These are phyloP conservation scores for Podocnemis expansa DNA, from an alignment of 2,113 vertebrate species.

Conservation along the genomic window DNA sequence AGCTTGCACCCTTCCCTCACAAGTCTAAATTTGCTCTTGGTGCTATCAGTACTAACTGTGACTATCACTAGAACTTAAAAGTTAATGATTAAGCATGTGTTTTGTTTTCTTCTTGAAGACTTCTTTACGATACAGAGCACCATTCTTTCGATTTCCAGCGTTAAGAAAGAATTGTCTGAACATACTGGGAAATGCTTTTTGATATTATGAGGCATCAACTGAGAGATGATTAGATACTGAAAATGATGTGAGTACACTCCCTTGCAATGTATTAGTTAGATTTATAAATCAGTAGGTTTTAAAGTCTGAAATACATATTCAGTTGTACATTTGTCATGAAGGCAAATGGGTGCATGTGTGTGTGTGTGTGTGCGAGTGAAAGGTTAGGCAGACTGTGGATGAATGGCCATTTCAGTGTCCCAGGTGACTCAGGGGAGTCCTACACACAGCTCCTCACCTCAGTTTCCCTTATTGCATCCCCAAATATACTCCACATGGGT, in stretches of 20 bases:
- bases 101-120: not conserved
- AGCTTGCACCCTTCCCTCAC: not conserved
- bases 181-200: not conserved
- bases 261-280: not conserved
- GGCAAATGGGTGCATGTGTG: not conserved
- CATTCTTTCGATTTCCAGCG: not conserved
- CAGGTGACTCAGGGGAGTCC: too few relatives aligned
- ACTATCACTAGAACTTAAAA: not conserved
- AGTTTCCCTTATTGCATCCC: not conserved
- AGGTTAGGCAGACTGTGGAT: not conserved
- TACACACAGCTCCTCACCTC: not conserved
- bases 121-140: not conserved
- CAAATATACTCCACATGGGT: too few relatives aligned
- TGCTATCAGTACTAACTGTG: not conserved
- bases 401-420: not conserved
- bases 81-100: not conserved
- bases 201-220: not conserved
- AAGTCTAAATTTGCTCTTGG: not conserved
- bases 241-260: not conserved
- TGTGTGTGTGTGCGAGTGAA: not conserved
- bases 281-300: not conserved
- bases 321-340: not conserved
- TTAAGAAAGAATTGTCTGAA: not conserved
- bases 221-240: not conserved
- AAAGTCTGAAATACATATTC: not conserved